Base-by-base conservation (phyloP, 2,113 vertebrate genomes). In the Poeciliopsis prolifica region DNA sequence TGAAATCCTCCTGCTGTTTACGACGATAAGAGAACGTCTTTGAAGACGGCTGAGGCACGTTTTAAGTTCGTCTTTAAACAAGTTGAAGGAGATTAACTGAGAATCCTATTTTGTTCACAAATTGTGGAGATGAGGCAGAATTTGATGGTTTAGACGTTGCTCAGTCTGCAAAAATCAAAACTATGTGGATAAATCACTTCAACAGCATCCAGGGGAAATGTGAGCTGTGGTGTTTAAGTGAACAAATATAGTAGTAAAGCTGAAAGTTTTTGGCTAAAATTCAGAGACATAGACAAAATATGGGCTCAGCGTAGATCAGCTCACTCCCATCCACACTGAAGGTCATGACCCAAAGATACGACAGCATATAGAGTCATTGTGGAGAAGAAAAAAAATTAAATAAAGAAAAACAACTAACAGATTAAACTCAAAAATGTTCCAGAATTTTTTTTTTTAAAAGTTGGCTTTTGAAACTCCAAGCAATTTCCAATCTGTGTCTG, bases 1-100 rank as follows among this genome's bases (percentile, higher is more conserved):
- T 61, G 17, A 54, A 58, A 17, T 44, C 67, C 60, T 13, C 67
- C 40, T 37, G 37, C 37, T n/a, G 89, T 35, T 74, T 17, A 11
- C 28, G 70, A 72, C 1, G 83, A 91, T 89, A 86, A 88, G 76
- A 54, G 33, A 77, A 64, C 35, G 48, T 75, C 76, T 85, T 82
- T 89, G 78, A 91, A 87, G 70, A 54, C 14, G 5, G 6, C 65
- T 61, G 79, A 63, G 35, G 79, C 26, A 1, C 17, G 70, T 65
- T 80, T 78, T 40, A 70, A 69, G 75, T 83, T 87, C 19, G 30
- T 40, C 35, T 31, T 70, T 35, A 58, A 79, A 83, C 29, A 48
- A 65, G 58, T 19, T 51, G 22, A 13, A 48, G 64, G 22, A 33
- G 69, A 81, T 62, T 67, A 42, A 37, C 75, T 70, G 26, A 63